Percentiles rank a stretch among this genome's conserved stretches.
Evolutionary conservation across 2,113 vertebrate genomes (phyloP).

Genomic region (Asarcornis scutulata): DNA sequence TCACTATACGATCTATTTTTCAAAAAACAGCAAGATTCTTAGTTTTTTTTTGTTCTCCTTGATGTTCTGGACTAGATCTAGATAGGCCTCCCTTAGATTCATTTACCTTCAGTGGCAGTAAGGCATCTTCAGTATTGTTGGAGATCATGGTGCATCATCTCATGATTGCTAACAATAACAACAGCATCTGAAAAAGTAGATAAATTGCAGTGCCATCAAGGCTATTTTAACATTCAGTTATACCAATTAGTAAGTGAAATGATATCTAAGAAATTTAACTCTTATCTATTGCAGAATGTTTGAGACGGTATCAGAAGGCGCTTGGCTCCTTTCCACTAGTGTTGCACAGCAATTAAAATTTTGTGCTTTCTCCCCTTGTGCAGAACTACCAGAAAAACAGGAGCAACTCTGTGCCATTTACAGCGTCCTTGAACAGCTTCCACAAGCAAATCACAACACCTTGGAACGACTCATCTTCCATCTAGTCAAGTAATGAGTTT

Average conservation of each 20-base stretch:
- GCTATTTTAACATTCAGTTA: neutral
- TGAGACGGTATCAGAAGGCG: neutral
- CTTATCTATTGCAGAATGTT: neutral
- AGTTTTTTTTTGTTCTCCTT: neutral
- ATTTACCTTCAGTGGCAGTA: neutral
- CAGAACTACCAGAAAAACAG: conserved; percentile 92
- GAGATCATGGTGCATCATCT: neutral
- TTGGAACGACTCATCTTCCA: conserved; percentile 95
- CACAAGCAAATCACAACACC: conserved; percentile 85
- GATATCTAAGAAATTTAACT: neutral
- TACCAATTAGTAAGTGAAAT: neutral
- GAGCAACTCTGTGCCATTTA: conserved; percentile 93
- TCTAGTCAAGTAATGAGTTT: conserved; percentile 87
- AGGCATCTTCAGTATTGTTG: neutral
- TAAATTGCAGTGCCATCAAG: neutral
- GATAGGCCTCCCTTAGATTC: neutral
- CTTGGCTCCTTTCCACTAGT: neutral
- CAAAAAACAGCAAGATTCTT: neutral
- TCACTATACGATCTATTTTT: neutral
- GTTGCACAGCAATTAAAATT: neutral
- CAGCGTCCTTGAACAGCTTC: conserved; percentile 89
- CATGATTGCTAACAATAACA: neutral
- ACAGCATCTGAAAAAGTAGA: neutral
- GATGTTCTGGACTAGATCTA: neutral
- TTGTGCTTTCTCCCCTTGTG: neutral